phyloP scores from a whole-genome alignment of 2,113 vertebrate species.

The Silurus meridionalis region DNA sequence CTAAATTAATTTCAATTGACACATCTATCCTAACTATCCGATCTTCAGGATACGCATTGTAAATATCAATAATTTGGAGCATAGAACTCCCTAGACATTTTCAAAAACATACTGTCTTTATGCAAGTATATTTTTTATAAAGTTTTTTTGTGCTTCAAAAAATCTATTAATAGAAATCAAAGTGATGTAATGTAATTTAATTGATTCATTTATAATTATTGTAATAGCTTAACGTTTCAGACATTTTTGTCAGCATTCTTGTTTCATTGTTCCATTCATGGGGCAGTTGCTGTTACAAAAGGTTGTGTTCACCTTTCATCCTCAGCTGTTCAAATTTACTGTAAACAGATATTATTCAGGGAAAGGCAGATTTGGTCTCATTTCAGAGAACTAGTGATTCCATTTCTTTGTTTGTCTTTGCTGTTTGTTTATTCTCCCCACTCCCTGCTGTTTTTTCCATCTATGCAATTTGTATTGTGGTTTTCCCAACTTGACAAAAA shows the following conservation, averaged over 20 bases:
- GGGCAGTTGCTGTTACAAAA: background rate
- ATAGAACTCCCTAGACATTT: background rate
- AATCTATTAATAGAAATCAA: too few species aligned
- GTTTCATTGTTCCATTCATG: background rate
- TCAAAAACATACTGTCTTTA: background rate
- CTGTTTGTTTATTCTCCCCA: background rate
- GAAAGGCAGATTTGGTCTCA: slow-evolving; percentile 1
- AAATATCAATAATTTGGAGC: background rate
- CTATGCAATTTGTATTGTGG: background rate
- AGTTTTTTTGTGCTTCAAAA: background rate
- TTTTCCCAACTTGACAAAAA: background rate
- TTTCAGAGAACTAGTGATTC: slow-evolving; percentile 4
- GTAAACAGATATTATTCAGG: slow-evolving; percentile 21
- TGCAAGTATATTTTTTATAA: background rate
- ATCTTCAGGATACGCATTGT: background rate
- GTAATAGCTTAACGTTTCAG: background rate
- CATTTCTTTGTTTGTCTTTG: background rate
- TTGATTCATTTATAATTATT: background rate
- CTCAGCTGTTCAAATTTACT: slow-evolving; percentile 13
- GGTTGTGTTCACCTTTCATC: background rate
- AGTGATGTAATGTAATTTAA: too few species aligned
- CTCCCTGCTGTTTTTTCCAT: background rate
- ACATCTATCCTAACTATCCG: background rate
- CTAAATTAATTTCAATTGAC: background rate
- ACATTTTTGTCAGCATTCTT: background rate